Percentiles rank a stretch among this genome's conserved stretches.
phyloP scores from a whole-genome alignment of 2,797 vertebrate species.

The Apodemus agrarius region DNA sequence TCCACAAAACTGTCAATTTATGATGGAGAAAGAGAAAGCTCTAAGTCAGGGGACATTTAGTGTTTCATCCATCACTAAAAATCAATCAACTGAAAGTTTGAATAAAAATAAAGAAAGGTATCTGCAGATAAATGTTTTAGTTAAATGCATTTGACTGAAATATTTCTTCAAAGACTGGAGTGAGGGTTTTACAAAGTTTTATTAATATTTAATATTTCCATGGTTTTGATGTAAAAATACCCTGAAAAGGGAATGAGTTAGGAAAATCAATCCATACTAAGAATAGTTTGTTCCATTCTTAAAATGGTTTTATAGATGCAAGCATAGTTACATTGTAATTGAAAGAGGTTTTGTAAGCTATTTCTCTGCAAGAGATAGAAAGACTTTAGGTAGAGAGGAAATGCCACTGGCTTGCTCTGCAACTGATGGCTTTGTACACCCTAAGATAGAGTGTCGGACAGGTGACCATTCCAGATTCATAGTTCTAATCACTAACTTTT shows the following conservation, averaged over 20 bases:
- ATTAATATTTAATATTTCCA: constrained; percentile 78
- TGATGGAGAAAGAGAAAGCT: constrained; percentile 82
- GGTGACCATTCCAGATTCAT: not conserved
- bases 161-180: constrained; percentile 75
- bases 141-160: constrained; percentile 79
- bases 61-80: constrained; percentile 84
- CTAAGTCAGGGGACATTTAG: constrained; percentile 79
- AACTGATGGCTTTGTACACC: not conserved
- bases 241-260: constrained; percentile 67
- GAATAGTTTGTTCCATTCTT: constrained; percentile 70
- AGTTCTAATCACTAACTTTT: constrained; percentile 37
- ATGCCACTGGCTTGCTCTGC: not conserved
- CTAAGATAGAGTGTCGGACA: not conserved
- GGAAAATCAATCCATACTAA: constrained; percentile 74
- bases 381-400: not conserved
- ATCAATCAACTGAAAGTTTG: constrained; percentile 80
- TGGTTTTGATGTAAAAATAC: constrained; percentile 77
- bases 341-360: constrained; percentile 4
- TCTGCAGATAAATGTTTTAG: constrained; percentile 78
- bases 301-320: constrained; percentile 59
- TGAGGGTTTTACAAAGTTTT: constrained; percentile 68
- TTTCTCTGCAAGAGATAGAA: not conserved
- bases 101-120: constrained; percentile 82
- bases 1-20: constrained; percentile 74
- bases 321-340: not conserved